Evolutionary conservation across 1,140 invertebrate species (phyloP), one percentile per base, ranked within the genome.

Genomic region (Drosophila neocordata): DNA sequence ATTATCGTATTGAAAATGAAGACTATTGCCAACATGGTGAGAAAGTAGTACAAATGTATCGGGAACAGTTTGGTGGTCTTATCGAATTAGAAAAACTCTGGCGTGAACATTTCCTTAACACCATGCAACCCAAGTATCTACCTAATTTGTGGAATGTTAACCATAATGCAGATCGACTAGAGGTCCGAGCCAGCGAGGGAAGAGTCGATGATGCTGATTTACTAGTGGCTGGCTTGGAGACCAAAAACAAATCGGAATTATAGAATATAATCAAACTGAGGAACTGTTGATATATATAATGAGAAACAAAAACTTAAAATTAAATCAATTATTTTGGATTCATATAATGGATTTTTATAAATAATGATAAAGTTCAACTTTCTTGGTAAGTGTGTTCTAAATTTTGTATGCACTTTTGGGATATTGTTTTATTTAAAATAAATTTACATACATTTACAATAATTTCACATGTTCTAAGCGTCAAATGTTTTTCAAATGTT

Each of bases 61-160:
- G 85, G n/a, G 83, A 85, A 8, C 85, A 92, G 11, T 92, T 93
- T 13, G 93, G 93, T 2, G 94, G 95, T n/a, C 91, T 97, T 1
- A 90, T 95, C 1, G 92, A 93, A 51, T 92, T 97, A 44, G 96
- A 97, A 84, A 93, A 93, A 68, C 77, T 94, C 59, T 97, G 96
- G 96, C 92, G 96, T 8, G 92, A 96, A 84, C 95, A 97, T 90
- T 97, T 97, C 89, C 75, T 97, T 6, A 81, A 92, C 0, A 93
- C 93, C 1, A 97, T 97, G 96, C 90, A 95, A 31, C 96, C 96
- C 0, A 90, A 93, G 38, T 94, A 92, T 91, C 92, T 97, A 80
- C 96, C 96, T 0, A 90, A 93, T 4, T 91, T 95, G 48, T 97
- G 96, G 96, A 97, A 96, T 56, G 91, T 96, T 13, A 93, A 93